These are phyloP conservation scores for Sorex fumeus DNA, from an alignment of 2,113 vertebrate species.

Conservation along the genomic window DNA sequence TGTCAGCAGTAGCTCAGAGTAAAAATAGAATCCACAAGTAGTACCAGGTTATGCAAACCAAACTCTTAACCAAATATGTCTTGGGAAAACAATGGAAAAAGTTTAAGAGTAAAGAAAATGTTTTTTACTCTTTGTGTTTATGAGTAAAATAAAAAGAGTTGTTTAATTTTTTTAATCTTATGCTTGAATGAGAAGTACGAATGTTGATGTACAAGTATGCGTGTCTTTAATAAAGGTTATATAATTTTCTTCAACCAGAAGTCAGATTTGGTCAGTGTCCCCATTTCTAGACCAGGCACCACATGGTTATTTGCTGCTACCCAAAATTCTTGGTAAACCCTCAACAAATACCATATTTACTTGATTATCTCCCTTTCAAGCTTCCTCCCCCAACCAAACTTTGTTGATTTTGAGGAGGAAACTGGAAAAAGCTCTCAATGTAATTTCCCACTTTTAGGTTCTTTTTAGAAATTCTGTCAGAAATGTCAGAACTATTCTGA, in stretches of 20 bases:
- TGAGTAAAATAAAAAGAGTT: slow-evolving; percentile 32
- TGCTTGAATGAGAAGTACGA: slow-evolving; percentile 42
- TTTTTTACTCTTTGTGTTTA: background rate
- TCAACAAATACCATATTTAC: slow-evolving; percentile 7
- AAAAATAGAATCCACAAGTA: slow-evolving; percentile 73
- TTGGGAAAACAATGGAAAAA: slow-evolving; percentile 52
- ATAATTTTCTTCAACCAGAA: slow-evolving; percentile 4
- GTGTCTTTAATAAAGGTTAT: slow-evolving; percentile 48
- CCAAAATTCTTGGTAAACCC: slow-evolving; percentile 7
- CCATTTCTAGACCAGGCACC: slow-evolving; percentile 13
- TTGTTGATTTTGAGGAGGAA: slow-evolving; percentile 62
- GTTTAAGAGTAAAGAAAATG: background rate
- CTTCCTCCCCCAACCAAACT: background rate
- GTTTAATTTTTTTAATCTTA: slow-evolving; percentile 41
- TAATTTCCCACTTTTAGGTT: slow-evolving; percentile 50
- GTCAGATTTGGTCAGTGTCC: background rate
- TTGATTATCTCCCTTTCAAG: background rate
- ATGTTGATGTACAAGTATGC: background rate
- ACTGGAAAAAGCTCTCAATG: slow-evolving; percentile 35
- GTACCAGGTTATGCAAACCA: slow-evolving; percentile 69
- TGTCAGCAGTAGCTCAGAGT: slow-evolving; percentile 53
- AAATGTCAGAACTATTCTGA: slow-evolving; percentile 50
- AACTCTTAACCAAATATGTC: slow-evolving; percentile 13
- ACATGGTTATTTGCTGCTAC: background rate
- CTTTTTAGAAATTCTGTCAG: slow-evolving; percentile 38